A percentile compares a stretch with the other conserved stretches of the same genome.
Evolutionary conservation across 2,113 vertebrate species (phyloP).

Genomic region (Colinus virginianus): DNA sequence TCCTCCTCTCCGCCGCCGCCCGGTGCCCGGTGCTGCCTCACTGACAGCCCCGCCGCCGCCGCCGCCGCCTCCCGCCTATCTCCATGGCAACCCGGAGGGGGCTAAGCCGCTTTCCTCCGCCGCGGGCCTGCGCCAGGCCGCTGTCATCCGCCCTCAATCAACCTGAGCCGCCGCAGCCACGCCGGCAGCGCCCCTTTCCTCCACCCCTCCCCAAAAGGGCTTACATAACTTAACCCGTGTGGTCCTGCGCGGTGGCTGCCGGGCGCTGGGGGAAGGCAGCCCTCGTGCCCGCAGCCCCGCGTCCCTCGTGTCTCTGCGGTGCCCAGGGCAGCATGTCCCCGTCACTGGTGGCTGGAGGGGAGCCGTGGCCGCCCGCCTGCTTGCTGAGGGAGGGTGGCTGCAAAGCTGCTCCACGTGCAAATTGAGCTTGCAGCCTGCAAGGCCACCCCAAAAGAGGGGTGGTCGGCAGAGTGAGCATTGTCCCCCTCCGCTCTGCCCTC

Average conservation of each 20-base stretch:
- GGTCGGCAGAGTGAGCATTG: too few relatives aligned
- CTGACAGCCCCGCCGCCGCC: constrained; percentile 80
- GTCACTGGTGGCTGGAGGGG: neutral
- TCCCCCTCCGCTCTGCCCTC: too few relatives aligned
- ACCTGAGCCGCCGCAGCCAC: constrained; percentile 63
- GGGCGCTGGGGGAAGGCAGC: neutral
- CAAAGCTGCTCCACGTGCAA: too few relatives aligned
- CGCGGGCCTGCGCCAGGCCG: constrained; percentile 86
- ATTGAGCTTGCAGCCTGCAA: neutral
- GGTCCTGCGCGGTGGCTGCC: neutral
- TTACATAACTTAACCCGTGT: constrained; percentile 70
- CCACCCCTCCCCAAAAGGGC: constrained; percentile 17
- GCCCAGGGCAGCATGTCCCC: neutral
- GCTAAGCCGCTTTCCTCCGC: constrained; percentile 90
- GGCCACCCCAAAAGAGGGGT: too few relatives aligned
- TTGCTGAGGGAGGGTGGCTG: neutral
- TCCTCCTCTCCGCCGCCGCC: constrained; percentile 78
- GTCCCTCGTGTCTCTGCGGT: neutral
- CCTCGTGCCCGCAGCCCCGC: neutral
- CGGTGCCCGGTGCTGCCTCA: constrained; percentile 80
- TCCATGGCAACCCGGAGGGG: constrained; percentile 90
- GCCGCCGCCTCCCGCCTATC: constrained; percentile 81
- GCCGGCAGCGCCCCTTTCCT: neutral
- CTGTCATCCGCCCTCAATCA: constrained; percentile 80
- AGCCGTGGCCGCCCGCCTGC: rapidly evolving